Evolutionary conservation across 2,113 vertebrate genomes (phyloP).

Genomic region (Passerina amoena): DNA sequence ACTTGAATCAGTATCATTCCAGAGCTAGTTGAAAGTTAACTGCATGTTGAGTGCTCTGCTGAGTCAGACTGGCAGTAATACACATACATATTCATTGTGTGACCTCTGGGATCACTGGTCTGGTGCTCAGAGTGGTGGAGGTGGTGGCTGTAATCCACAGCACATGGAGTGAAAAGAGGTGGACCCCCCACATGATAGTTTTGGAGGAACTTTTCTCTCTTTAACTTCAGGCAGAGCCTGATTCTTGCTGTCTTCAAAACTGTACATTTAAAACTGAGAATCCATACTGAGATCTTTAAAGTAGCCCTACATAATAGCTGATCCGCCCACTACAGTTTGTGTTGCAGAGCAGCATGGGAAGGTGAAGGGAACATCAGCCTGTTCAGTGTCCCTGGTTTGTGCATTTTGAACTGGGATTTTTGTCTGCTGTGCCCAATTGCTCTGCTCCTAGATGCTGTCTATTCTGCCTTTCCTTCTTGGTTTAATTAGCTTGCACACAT

Average conservation of each 20-base stretch:
- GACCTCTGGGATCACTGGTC: neutral
- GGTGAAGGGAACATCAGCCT: neutral
- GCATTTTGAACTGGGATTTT: neutral
- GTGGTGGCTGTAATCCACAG: neutral
- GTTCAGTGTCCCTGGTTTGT: neutral
- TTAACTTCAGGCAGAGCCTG: neutral
- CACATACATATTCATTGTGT: neutral
- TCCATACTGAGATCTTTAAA: neutral
- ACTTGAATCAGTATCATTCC: neutral
- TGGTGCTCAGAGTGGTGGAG: neutral
- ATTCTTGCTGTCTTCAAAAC: neutral
- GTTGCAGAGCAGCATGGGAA: neutral
- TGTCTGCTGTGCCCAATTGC: neutral
- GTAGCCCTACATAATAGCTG: neutral
- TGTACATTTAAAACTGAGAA: neutral
- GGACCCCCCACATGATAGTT: neutral
- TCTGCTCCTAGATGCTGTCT: neutral
- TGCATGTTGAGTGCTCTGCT: neutral
- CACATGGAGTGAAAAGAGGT: neutral
- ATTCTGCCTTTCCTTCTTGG: neutral
- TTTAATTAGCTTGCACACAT: neutral
- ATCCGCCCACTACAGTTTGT: neutral
- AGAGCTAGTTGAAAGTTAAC: constrained; percentile 30
- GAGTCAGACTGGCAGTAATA: neutral
- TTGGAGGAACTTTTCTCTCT: neutral